Percentiles rank a stretch among this genome's conserved stretches.
phyloP scores from a whole-genome alignment of 2,888 invertebrate species.

The Horisme vitalbata region DNA sequence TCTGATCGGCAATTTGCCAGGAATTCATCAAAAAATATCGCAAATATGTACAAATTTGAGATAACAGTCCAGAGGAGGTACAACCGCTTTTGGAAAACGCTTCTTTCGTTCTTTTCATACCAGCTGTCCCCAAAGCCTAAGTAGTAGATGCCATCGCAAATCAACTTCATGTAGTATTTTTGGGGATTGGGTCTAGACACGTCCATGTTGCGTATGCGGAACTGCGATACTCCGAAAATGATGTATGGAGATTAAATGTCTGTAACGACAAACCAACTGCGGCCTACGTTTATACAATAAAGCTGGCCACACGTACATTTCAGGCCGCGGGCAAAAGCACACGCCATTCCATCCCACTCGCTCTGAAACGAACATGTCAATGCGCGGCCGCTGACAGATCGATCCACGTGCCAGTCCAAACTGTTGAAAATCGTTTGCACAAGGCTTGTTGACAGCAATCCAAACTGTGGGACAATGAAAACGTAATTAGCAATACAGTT shows the following conservation, averaged over 20 bases:
- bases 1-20: slow-evolving; percentile 45
- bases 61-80: slow-evolving; percentile 46
- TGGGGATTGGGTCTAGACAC: slow-evolving; percentile 39
- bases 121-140: slow-evolving; percentile 52
- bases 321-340: too few species aligned
- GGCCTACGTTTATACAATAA: too few species aligned
- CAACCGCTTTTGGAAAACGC: slow-evolving; percentile 22
- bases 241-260: not conserved
- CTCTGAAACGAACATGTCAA: too few species aligned
- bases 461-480: too few species aligned
- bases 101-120: slow-evolving; percentile 41
- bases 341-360: too few species aligned
- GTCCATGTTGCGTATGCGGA: slow-evolving; percentile 17
- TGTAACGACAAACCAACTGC: too few species aligned
- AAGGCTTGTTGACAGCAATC: too few species aligned
- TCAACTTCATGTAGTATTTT: slow-evolving; percentile 46
- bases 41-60: slow-evolving; percentile 42
- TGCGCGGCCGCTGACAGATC: too few species aligned
- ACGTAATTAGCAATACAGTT: too few species aligned
- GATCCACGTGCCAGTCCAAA: too few species aligned
- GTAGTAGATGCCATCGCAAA: slow-evolving; percentile 46
- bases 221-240: not conserved
- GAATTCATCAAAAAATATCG: slow-evolving; percentile 42
- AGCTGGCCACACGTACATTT: too few species aligned
- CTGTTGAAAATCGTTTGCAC: too few species aligned